Conservation (phyloP, 2,888 invertebrate species). For the Cryptosula pallasiana region DNA sequence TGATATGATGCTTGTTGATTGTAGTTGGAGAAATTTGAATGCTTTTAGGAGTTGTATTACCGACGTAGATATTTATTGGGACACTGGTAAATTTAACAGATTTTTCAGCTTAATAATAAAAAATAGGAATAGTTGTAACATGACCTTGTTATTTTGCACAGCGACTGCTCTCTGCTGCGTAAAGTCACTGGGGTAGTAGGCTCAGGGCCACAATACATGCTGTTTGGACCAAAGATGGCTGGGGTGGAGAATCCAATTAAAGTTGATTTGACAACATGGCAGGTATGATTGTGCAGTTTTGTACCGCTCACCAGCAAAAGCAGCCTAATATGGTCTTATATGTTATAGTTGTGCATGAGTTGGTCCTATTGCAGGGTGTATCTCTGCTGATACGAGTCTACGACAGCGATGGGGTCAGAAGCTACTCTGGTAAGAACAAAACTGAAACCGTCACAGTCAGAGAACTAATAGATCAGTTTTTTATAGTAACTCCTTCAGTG, state of each 20-base stretch:
- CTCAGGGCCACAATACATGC: background rate
- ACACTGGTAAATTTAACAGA: no score
- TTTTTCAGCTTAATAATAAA: no score
- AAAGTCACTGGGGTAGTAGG: background rate
- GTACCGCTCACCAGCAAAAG: no score
- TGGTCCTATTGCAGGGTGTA: slow-evolving; percentile 11
- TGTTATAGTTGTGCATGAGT: no score
- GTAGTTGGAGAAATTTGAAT: no score
- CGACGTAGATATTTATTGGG: no score
- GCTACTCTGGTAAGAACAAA: background rate
- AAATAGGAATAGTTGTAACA: no score
- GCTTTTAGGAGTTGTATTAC: no score
- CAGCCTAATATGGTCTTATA: no score
- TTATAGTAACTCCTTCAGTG: background rate
- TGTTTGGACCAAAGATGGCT: background rate
- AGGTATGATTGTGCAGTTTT: slow-evolving; percentile 18
- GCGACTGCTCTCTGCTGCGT: slow-evolving; percentile 8
- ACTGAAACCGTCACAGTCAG: background rate
- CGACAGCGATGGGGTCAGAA: background rate
- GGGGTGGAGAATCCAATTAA: background rate
- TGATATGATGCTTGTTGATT: no score
- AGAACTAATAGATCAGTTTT: slow-evolving; percentile 20
- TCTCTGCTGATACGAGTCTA: background rate
- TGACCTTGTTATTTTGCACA: background rate
- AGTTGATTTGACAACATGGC: background rate